Percentiles rank a stretch among this genome's conserved stretches.
These are phyloP conservation scores for Apotomis betuletana DNA, from an alignment of 2,888 invertebrate genomes.

Conservation along the genomic window DNA sequence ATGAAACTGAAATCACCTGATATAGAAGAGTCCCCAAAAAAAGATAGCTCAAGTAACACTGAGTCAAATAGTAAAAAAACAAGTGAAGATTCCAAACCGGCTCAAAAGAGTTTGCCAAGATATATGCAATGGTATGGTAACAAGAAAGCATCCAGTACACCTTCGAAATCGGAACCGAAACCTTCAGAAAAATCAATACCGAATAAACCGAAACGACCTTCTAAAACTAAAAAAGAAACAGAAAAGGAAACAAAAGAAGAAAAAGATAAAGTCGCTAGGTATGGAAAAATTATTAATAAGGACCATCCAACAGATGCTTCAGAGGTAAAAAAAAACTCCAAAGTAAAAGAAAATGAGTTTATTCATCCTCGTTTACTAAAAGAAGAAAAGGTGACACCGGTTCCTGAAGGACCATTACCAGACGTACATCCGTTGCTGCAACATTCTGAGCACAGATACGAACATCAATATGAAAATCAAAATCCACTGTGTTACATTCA, in stretches of 20 bases:
- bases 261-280: slow-evolving; percentile 63
- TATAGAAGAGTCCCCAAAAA: slow-evolving; percentile 54
- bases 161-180: slow-evolving; percentile 60
- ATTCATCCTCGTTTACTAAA: slow-evolving; percentile 77
- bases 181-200: slow-evolving; percentile 74
- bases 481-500: slow-evolving; percentile 81
- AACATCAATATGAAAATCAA: slow-evolving; percentile 84
- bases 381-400: slow-evolving; percentile 79
- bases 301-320: slow-evolving; percentile 69
- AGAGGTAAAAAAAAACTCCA: slow-evolving; percentile 83
- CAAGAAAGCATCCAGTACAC: slow-evolving; percentile 74
- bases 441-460: slow-evolving; percentile 91
- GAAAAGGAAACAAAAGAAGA: slow-evolving; percentile 61
- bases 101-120: slow-evolving; percentile 83
- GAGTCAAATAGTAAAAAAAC: slow-evolving; percentile 68
- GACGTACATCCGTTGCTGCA: slow-evolving; percentile 88
- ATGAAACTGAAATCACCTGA: slow-evolving; percentile 56
- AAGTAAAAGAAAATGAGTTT: slow-evolving; percentile 82
- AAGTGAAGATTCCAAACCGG: slow-evolving; percentile 61
- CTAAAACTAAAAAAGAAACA: slow-evolving; percentile 68
- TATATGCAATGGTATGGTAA: slow-evolving; percentile 92
- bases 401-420: slow-evolving; percentile 74
- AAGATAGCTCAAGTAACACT: slow-evolving; percentile 60
- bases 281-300: slow-evolving; percentile 75
- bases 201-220: slow-evolving; percentile 75